A percentile compares a stretch with the other conserved stretches of the same genome.
phyloP scores from a whole-genome alignment of 2,797 vertebrate genomes.

The Eulemur coronatus region DNA sequence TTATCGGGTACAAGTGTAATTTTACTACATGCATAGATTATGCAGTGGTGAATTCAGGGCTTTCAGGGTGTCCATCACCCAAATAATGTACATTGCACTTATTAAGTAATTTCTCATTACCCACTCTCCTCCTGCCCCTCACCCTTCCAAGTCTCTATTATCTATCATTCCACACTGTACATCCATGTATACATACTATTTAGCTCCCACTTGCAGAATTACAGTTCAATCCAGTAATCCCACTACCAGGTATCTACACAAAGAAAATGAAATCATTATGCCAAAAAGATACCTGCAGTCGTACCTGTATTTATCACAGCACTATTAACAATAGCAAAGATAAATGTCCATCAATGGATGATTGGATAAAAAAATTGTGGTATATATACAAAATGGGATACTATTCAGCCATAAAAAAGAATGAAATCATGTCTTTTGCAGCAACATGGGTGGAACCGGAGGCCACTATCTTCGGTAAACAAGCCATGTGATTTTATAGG shows the following conservation, averaged over 20 bases:
- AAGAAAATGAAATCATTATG: not conserved
- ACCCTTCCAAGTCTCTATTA: not conserved
- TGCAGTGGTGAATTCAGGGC: not conserved
- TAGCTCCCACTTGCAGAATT: not conserved
- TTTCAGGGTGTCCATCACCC: not conserved
- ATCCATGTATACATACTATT: not conserved
- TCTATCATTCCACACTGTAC: not conserved
- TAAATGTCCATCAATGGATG: too few relatives aligned
- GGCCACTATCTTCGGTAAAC: not conserved
- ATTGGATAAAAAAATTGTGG: too few relatives aligned
- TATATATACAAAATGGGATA: not conserved
- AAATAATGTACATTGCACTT: not conserved
- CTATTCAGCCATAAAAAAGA: too few relatives aligned
- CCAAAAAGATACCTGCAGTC: not conserved
- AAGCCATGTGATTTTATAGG: not conserved
- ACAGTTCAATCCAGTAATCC: not conserved
- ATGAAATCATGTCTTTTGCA: too few relatives aligned
- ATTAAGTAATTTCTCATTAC: not conserved
- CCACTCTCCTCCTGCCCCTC: not conserved
- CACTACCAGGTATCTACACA: not conserved
- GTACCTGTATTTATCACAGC: not conserved
- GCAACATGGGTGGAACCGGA: not conserved
- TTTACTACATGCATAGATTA: not conserved
- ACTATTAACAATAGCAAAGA: not conserved
- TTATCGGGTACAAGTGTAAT: not conserved